Evolutionary conservation across 2,888 invertebrate genomes (phyloP).

Genomic region (Protonemura montana): DNA sequence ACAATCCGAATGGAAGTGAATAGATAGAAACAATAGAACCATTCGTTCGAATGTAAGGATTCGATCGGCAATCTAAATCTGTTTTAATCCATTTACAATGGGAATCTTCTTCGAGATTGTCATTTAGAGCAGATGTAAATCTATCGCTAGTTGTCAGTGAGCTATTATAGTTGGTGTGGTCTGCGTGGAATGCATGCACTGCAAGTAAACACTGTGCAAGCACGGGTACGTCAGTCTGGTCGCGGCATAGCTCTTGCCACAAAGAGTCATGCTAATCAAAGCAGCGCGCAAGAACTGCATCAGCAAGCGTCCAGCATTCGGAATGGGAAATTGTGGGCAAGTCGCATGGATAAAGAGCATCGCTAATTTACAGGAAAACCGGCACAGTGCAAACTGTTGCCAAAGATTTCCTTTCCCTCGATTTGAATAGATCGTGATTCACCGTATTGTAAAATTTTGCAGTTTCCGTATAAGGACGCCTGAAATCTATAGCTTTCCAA

Average conservation of each 20-base stretch:
- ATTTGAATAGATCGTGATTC: background rate
- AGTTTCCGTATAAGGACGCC: slow-evolving; percentile 21
- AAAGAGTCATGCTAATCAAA: background rate
- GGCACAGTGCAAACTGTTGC: background rate
- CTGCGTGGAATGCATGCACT: background rate
- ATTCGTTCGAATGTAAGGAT: background rate
- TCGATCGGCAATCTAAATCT: background rate
- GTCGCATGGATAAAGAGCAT: background rate
- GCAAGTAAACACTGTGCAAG: background rate
- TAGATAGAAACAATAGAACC: slow-evolving; percentile 20
- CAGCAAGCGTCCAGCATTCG: background rate
- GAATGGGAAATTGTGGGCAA: background rate
- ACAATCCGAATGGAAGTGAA: background rate
- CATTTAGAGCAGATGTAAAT: slow-evolving; percentile 42
- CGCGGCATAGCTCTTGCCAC: background rate
- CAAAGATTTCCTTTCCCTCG: background rate
- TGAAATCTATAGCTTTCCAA: slow-evolving; percentile 17
- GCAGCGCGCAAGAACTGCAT: background rate
- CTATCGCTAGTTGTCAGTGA: slow-evolving; percentile 20
- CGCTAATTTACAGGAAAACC: background rate
- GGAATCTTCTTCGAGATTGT: slow-evolving; percentile 19
- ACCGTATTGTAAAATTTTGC: slow-evolving; percentile 7
- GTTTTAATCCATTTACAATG: slow-evolving; percentile 36
- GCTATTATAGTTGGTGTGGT: slow-evolving; percentile 15
- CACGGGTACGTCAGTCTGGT: background rate